These are phyloP conservation scores for Eunapius fragilis DNA, from an alignment of 37 sponge, comb jelly and placozoan genomes.

Conservation along the genomic window DNA sequence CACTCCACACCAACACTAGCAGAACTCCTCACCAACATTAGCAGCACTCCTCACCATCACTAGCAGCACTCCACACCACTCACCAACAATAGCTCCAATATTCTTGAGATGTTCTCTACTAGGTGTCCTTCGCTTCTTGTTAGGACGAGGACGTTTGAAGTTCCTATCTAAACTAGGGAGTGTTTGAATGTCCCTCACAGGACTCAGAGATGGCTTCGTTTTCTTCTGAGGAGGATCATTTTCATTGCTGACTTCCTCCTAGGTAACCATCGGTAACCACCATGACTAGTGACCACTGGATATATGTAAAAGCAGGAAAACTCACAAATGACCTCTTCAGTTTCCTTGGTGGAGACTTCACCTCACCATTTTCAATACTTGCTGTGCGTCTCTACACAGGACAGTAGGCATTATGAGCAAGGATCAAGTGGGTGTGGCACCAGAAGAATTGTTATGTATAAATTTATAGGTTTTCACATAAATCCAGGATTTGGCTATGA, in stretches of 20 bases:
- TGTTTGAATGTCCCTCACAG: constrained; percentile 16
- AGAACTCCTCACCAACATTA: too few species aligned
- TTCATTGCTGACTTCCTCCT: constrained; percentile 6
- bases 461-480: too few species aligned
- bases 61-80: too few species aligned
- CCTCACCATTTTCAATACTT: constrained; percentile 39
- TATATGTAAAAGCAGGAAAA: background rate
- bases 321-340: constrained; percentile 36
- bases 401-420: background rate
- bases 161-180: constrained; percentile 48
- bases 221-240: background rate
- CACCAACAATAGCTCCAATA: background rate
- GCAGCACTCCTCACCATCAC: too few species aligned
- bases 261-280: background rate
- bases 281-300: background rate
- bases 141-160: constrained; percentile 65
- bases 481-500: too few species aligned
- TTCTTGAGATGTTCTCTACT: background rate
- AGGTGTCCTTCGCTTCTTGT: constrained; percentile 21
- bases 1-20: too few species aligned
- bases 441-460: too few species aligned
- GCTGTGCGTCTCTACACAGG: constrained; percentile 61
- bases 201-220: constrained; percentile 2
- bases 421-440: background rate
- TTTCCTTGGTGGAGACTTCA: constrained; percentile 42